Base-by-base conservation (phyloP, 1,140 invertebrate genomes). In the Bombus superbus region DNA sequence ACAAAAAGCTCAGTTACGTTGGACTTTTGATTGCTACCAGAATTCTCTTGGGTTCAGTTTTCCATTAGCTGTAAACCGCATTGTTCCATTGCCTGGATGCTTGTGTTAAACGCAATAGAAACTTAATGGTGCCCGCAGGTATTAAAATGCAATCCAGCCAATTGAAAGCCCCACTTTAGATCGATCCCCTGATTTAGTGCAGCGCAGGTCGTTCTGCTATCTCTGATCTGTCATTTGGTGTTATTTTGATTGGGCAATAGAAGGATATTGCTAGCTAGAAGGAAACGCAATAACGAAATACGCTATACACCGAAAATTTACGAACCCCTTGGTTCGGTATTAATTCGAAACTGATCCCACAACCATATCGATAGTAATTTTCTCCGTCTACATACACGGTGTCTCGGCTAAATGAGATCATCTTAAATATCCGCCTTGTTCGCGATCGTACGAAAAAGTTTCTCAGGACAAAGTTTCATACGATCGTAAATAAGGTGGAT, bases 101-200 rank as follows among this genome's bases (percentile, higher is more conserved):
- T 44, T 62, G 35, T 73, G 73, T 76, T 77, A 77, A 83, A 83
- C 44, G 64, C 44, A 68, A 83, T 77, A 77, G 73, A 83, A 77
- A 76, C 74, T 83, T 83, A 77, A 77, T 77, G 81, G 62, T 59
- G 44, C 42, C 44, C 81, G 44, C 62, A 62, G 81, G 59, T 53
- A 83, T 83, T 83, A 83, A 83, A 83, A 77, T 66, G 62, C 74
- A 42, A 83, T 83, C 74, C 44, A n/a, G 32, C 73, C 28, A 83
- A 83, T 83, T 83, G 81, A 68, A 83, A 32, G 28, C n/a, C 3
- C 62, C 25, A 42, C 32, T 83, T 82, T 74, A 62, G 42, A 81
- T 40, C 80, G 53, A 74, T 74, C 40, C 80, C 10, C 53, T 62
- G 40, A 81, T 81, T 81, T 81, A 81, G 9, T 6, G 40, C 11